Evolutionary conservation across 1,140 invertebrate species (phyloP).

Genomic region (Catajapyx aquilonaris): DNA sequence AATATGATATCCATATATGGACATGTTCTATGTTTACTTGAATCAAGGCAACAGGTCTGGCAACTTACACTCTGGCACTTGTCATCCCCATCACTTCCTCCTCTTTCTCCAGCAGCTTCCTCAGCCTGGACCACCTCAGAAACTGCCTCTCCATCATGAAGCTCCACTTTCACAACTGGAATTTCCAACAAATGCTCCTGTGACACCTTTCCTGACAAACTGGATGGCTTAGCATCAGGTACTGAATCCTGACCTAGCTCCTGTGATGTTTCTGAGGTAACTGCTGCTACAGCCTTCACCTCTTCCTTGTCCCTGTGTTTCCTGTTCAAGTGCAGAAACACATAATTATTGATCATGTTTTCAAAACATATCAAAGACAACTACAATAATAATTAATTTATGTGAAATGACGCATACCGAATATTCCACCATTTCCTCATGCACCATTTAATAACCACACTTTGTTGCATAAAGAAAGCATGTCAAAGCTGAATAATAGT

Average conservation of each 20-base stretch:
- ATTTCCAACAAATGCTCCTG: background rate
- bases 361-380: too few species aligned
- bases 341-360: too few species aligned
- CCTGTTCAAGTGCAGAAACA: too few species aligned
- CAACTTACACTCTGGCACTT: background rate
- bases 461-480: too few species aligned
- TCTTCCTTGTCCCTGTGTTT: too few species aligned
- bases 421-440: too few species aligned
- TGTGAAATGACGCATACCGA: too few species aligned
- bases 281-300: too few species aligned
- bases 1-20: background rate
- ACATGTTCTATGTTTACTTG: constrained; percentile 6
- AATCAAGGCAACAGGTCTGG: constrained; percentile 8
- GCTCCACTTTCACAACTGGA: constrained; percentile 2
- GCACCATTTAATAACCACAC: too few species aligned
- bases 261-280: too few species aligned
- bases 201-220: background rate
- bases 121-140: constrained; percentile 6
- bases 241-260: background rate
- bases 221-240: background rate
- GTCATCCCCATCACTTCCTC: constrained; percentile 1
- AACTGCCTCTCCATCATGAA: constrained; percentile 6
- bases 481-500: too few species aligned
- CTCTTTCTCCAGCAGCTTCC: constrained; percentile 7
- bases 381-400: too few species aligned